Conservation (phyloP, 2,113 vertebrate genomes). For the Solea senegalensis region DNA sequence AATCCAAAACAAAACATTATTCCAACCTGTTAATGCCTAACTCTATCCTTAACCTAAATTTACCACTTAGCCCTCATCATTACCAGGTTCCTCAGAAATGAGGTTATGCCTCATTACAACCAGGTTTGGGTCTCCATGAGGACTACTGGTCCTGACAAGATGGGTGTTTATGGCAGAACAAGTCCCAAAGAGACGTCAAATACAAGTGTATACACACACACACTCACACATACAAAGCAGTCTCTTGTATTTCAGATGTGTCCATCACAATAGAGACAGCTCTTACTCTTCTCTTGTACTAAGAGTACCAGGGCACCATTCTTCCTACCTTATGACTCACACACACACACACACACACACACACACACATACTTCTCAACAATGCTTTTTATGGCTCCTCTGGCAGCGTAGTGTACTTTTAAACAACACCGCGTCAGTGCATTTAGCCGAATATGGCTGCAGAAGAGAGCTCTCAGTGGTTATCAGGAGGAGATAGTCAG, state of each 20-base stretch:
- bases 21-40: too few relatives aligned
- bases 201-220: background rate
- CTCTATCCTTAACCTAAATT: too few relatives aligned
- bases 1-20: too few relatives aligned
- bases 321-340: constrained; percentile 20
- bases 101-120: too few relatives aligned
- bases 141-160: too few relatives aligned
- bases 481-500: constrained; percentile 30
- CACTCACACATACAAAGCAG: constrained; percentile 47
- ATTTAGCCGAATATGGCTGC: background rate
- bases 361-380: constrained; percentile 18
- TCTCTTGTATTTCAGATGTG: constrained; percentile 59
- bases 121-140: too few relatives aligned
- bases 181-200: background rate
- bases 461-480: constrained; percentile 4
- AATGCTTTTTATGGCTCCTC: constrained; percentile 23
- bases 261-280: constrained; percentile 61
- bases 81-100: too few relatives aligned
- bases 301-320: constrained; percentile 71
- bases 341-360: constrained; percentile 18
- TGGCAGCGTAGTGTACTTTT: constrained; percentile 5
- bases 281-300: constrained; percentile 49
- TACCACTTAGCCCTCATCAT: too few relatives aligned
- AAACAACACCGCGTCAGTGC: constrained; percentile 4
- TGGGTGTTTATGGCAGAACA: background rate